phyloP scores from a whole-genome alignment of 2,797 vertebrate genomes.

The Mormyrus hasselquistii region DNA sequence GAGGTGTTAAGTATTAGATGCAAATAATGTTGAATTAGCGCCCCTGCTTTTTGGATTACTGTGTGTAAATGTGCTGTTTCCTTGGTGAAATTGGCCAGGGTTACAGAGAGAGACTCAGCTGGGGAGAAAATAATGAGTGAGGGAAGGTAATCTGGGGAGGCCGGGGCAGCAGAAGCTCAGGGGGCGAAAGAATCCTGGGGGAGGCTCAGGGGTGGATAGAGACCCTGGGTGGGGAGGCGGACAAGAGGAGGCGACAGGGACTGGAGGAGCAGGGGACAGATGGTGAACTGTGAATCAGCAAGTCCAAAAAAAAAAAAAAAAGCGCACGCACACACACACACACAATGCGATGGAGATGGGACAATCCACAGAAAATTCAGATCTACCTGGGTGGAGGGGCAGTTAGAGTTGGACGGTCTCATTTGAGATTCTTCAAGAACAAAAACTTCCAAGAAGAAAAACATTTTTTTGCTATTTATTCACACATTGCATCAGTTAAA shows the following conservation, averaged over 20 bases:
- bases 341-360: not conserved
- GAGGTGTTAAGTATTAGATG: not conserved
- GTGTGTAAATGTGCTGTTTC: not conserved
- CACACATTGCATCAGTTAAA: not conserved
- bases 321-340: not conserved
- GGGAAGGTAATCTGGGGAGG: not conserved
- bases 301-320: not conserved
- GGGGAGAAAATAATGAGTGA: not conserved
- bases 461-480: not conserved
- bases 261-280: not conserved
- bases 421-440: not conserved
- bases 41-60: not conserved
- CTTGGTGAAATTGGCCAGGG: not conserved
- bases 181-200: conserved; percentile 1
- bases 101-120: not conserved
- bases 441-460: not conserved
- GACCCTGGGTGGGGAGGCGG: not conserved
- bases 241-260: not conserved
- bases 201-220: not conserved
- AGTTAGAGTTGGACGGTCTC: not conserved
- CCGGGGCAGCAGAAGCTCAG: not conserved
- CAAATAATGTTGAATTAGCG: not conserved
- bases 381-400: too few species aligned
- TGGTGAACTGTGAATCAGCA: conserved; percentile 17
- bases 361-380: not conserved